phyloP scores from a whole-genome alignment of 2,797 vertebrate species.

The Pangasius mekongensis region DNA sequence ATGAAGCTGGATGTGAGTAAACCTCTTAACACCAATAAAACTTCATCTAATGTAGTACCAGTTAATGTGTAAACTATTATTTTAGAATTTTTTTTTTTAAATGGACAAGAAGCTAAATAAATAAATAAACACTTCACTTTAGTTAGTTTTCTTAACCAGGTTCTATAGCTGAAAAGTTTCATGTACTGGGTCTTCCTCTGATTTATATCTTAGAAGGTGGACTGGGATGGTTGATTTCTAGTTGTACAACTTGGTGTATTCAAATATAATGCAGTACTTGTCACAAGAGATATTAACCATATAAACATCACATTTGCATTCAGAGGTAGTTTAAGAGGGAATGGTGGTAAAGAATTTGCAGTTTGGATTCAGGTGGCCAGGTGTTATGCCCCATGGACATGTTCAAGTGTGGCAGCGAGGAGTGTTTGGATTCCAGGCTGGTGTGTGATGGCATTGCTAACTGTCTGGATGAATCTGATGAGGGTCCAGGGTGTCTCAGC shows the following conservation, averaged over 20 bases:
- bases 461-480: constrained; percentile 83
- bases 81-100: too few relatives aligned
- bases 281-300: neutral
- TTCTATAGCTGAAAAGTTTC: neutral
- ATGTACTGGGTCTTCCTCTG: neutral
- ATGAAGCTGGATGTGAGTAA: constrained; percentile 83
- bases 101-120: neutral
- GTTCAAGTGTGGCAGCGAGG: constrained; percentile 76
- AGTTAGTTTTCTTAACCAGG: neutral
- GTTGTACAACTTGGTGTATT: neutral
- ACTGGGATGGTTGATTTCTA: neutral
- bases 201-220: neutral
- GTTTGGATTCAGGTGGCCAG: constrained; percentile 70
- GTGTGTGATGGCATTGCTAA: constrained; percentile 79
- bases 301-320: neutral
- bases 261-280: neutral
- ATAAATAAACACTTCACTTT: neutral
- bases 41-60: neutral
- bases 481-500: constrained; percentile 74
- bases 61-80: neutral
- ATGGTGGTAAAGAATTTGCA: neutral
- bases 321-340: neutral
- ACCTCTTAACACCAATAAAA: neutral
- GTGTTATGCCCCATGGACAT: constrained; percentile 73
- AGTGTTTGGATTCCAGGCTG: constrained; percentile 76